Conservation (phyloP, 2,888 invertebrate genomes). For the Dexiosoma caninum region DNA sequence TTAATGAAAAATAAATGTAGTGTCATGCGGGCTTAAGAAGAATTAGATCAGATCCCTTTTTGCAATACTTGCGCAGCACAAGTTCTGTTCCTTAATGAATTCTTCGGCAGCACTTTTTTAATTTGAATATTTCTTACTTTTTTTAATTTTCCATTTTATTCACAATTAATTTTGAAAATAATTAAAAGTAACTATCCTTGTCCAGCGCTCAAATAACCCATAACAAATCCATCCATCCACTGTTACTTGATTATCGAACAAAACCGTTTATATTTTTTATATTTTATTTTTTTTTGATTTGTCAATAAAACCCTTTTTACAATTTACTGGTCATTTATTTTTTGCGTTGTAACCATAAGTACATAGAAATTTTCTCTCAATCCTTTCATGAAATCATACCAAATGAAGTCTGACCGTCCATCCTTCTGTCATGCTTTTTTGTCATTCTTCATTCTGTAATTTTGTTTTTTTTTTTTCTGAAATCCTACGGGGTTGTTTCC, state of each 20-base stretch:
- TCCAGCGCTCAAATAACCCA: slow-evolving; percentile 12
- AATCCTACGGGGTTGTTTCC: slow-evolving; percentile 59
- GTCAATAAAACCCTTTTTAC: slow-evolving; percentile 40
- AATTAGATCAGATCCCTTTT: no score
- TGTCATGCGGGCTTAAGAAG: no score
- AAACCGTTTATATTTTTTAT: slow-evolving; percentile 4
- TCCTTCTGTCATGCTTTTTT: slow-evolving; percentile 12
- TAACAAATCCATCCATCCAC: neutral
- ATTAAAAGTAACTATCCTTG: slow-evolving; percentile 19
- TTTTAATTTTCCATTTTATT: neutral
- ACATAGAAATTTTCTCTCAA: slow-evolving; percentile 1
- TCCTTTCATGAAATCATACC: slow-evolving; percentile 21
- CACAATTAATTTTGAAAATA: slow-evolving; percentile 19
- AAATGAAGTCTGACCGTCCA: neutral
- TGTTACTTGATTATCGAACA: slow-evolving; percentile 9
- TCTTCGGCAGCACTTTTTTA: neutral
- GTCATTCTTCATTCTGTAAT: slow-evolving; percentile 3
- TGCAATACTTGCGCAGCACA: no score
- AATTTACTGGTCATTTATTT: slow-evolving; percentile 38
- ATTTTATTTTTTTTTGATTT: slow-evolving; percentile 8
- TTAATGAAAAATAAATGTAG: no score
- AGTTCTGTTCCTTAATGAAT: no score
- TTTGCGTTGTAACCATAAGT: slow-evolving; percentile 5
- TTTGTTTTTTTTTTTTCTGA: slow-evolving; percentile 6
- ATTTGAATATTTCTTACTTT: neutral